Evolutionary conservation across 1,140 invertebrate genomes (phyloP), one percentile per base, ranked within the genome.

Genomic region (Vollenhovia emeryi): DNA sequence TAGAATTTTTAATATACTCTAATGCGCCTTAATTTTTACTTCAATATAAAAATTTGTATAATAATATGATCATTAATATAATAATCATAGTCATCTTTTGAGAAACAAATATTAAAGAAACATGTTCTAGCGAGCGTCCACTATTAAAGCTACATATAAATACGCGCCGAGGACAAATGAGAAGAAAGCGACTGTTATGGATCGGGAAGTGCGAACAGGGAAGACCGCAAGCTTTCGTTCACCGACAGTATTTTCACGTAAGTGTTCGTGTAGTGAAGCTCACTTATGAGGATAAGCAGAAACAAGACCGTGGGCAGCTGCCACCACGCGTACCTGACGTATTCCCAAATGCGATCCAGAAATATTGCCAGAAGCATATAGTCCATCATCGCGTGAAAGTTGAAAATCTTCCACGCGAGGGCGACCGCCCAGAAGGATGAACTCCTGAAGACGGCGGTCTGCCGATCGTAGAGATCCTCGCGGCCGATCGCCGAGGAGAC

Each of bases 351-450:
- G 89, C 97, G 97, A 95, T 98, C 97, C 91, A 97, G 96, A 93
- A 98, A 98, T 83, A 98, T 96, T 33, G 97, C 96, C 36, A 98
- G 92, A 7, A 98, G 95, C 15, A 98, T 91, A 79, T 97, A 96
- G 93, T 98, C 97, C 21, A 97, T 93, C 78, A 98, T 95, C 40
- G 97, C 97, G 91, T 98, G 98, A 0, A 97, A 97, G 92, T 98
- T 98, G 1, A 97, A 95, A 0, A 98, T 93, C 82, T 97, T 96
- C 98, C 98, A 98, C 57, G 97, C 91, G 91, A 96, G 97, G 0
- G 97, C 96, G 0, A 98, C 95, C 7, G 96, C 93, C 94, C 97
- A 98, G 88, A 98, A 98, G 36, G 96, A 96, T 0, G 96, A 95
- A 3, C 97, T 97, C 64, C 95, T 93, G 73, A 96, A 91, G 5